A percentile compares a stretch with the other conserved stretches of the same genome.
phyloP scores from a whole-genome alignment of 2,888 invertebrate species.

The Oithona nana region DNA sequence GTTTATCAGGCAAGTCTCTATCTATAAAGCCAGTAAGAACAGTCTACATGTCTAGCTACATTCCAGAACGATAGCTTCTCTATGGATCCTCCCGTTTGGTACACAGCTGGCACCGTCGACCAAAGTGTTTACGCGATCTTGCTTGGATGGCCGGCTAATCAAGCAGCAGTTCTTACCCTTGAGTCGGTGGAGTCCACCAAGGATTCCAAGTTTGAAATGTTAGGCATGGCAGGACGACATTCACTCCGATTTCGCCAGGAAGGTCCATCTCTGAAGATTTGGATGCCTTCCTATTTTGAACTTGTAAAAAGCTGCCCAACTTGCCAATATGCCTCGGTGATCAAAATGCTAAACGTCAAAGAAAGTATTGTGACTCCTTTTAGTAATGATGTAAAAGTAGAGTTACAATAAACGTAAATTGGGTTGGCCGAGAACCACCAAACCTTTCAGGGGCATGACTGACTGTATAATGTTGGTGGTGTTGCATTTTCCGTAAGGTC shows the following conservation, averaged over 20 bases:
- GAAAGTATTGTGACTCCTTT: not conserved
- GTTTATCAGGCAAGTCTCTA: not conserved
- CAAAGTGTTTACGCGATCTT: conserved; percentile 20
- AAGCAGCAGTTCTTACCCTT: not conserved
- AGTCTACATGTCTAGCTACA: not conserved
- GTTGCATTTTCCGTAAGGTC: too few species aligned
- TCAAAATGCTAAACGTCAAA: not conserved
- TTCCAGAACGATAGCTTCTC: conserved; percentile 1
- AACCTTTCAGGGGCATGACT: too few species aligned
- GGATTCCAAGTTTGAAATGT: not conserved
- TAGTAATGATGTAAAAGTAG: not conserved
- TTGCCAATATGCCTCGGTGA: not conserved
- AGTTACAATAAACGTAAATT: not conserved
- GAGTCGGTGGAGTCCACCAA: not conserved
- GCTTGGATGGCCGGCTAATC: conserved; percentile 20
- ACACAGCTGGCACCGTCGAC: conserved; percentile 19
- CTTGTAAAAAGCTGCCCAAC: not conserved
- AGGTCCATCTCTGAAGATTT: not conserved
- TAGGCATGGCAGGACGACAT: too few species aligned
- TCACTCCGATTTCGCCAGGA: too few species aligned
- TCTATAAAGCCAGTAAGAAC: not conserved
- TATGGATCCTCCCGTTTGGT: conserved; percentile 19
- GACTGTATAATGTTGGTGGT: too few species aligned
- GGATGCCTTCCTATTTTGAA: not conserved
- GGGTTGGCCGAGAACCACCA: too few species aligned